Evolutionary conservation across 2,113 vertebrate genomes (phyloP), one percentile per base, ranked within the genome.

Genomic region (Chauna torquata): DNA sequence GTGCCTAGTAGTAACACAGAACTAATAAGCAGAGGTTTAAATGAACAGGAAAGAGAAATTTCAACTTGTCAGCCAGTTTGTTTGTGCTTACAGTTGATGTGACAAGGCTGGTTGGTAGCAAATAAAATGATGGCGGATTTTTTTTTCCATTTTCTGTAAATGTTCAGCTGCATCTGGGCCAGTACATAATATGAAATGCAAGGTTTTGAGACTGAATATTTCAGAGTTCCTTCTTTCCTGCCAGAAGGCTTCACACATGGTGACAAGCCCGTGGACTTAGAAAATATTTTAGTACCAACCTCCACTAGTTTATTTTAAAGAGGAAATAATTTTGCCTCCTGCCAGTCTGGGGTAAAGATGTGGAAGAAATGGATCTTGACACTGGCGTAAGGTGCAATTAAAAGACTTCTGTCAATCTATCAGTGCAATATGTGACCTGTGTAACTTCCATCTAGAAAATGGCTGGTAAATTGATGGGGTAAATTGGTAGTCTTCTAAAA

Each of bases 371-470:
- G 8, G 27, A 91, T 78, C 24, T 57, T 87, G 52, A 66, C 45
- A 82, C 14, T 66, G 42, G 32, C 19, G 71, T 30, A 75, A 93
- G 76, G 28, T 44, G 70, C n/a, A 71, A 93, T 84, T 91, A 89
- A 70, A 95, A 70, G 40, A 61, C 42, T 88, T 95, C 36, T 89
- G 64, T 89, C 59, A 61, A 44, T 95, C 36, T 89, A 59, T 89
- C 59, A 61, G 49, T 5, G 19, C 44, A 84, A 42, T 49, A 74
- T 40, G 45, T 74, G 64, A 86, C 12, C 25, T 16, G 12, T 3
- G 15, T n/a, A 77, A 40, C 40, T 9, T 70, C 44, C 40, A 65
- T 66, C 23, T 59, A 81, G 58, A 86, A 70, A 86, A 70, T 24
- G 57, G 58, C 20, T 47, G 5, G 23, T 70, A 84, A 86, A 77